Conservation (phyloP, 2,797 vertebrate genomes). For the Danio tinwini region DNA sequence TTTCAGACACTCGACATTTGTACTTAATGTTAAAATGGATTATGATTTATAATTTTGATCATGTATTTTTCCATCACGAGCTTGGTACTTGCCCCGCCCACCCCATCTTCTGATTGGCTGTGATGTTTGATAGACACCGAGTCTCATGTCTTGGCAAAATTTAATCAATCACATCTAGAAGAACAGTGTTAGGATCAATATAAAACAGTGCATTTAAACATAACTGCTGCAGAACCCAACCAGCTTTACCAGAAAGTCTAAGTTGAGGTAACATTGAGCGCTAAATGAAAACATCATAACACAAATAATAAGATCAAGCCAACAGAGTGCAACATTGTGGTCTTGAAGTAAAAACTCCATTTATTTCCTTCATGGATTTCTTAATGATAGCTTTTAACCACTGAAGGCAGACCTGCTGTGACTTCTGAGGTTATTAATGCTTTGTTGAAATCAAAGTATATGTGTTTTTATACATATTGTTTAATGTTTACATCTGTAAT, state of each 20-base stretch:
- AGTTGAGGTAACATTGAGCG: neutral
- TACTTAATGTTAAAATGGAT: too few relatives aligned
- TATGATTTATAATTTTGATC: neutral
- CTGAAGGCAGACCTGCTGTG: neutral
- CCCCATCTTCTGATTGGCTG: neutral
- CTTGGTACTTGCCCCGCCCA: neutral
- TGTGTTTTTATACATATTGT: neutral
- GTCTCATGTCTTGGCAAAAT: neutral
- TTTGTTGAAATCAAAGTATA: neutral
- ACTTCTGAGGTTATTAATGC: neutral
- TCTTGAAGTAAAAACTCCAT: neutral
- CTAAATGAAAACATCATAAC: neutral
- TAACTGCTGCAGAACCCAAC: neutral
- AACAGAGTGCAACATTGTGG: neutral
- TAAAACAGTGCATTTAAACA: neutral
- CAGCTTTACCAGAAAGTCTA: neutral
- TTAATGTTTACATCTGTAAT: neutral
- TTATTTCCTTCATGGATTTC: neutral
- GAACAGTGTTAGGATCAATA: neutral
- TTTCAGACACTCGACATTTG: neutral
- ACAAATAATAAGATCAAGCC: neutral
- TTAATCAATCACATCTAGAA: neutral
- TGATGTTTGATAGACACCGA: neutral
- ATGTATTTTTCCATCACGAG: neutral
- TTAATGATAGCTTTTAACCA: neutral